A percentile compares a stretch with the other conserved stretches of the same genome.
Evolutionary conservation across 2,888 invertebrate species (phyloP).

Genomic region (Erannis defoliaria): DNA sequence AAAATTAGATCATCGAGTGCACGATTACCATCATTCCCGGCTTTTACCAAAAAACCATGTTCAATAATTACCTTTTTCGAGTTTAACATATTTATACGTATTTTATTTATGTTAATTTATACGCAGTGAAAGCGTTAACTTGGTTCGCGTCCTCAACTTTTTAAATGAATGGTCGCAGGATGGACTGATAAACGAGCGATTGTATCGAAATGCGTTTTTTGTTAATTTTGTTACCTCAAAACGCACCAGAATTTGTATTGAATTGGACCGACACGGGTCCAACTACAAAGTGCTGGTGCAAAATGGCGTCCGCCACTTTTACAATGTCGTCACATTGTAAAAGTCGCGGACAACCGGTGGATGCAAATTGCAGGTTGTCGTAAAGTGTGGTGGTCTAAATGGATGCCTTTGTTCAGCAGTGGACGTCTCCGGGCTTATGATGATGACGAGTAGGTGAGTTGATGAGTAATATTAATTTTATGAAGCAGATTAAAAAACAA

Average conservation of each 20-base stretch:
- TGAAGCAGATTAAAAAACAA: too few species aligned
- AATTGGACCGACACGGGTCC: too few species aligned
- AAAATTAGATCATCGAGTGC: constrained; percentile 61
- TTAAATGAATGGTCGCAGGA: constrained; percentile 27
- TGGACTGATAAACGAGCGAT: constrained; percentile 23
- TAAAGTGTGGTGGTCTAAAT: too few species aligned
- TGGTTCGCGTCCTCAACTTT: constrained; percentile 39
- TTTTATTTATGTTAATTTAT: constrained; percentile 69
- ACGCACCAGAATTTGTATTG: constrained; percentile 1
- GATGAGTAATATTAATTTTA: too few species aligned
- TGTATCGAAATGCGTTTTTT: constrained; percentile 16
- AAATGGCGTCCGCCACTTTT: too few species aligned
- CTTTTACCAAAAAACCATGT: constrained; percentile 65
- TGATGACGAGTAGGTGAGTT: too few species aligned
- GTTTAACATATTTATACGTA: constrained; percentile 59
- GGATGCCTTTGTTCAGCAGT: too few species aligned
- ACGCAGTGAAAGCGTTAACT: constrained; percentile 79
- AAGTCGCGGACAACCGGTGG: too few species aligned
- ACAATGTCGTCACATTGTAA: too few species aligned
- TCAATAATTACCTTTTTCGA: constrained; percentile 66
- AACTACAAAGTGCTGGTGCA: too few species aligned
- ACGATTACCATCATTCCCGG: constrained; percentile 64
- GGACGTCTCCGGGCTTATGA: too few species aligned
- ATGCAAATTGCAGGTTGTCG: too few species aligned
- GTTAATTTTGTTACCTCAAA: constrained; percentile 6